A percentile compares a stretch with the other conserved stretches of the same genome.
Evolutionary conservation across 2,113 vertebrate genomes (phyloP).

Genomic region (Calidris pygmaea): DNA sequence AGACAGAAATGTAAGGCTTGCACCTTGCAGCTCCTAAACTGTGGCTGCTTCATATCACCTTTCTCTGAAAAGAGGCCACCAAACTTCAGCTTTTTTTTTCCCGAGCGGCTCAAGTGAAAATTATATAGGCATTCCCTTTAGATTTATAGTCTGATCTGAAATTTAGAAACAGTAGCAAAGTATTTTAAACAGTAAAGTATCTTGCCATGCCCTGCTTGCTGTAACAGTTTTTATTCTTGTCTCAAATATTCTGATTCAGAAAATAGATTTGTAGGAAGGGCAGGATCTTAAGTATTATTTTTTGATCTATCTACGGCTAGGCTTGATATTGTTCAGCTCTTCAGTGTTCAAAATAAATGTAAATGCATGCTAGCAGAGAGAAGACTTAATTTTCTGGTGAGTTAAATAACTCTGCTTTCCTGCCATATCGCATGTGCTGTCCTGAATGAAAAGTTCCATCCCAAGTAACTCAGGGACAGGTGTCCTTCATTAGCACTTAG

Average conservation of each 20-base stretch:
- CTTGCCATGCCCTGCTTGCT: neutral
- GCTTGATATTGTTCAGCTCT: neutral
- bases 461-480: neutral
- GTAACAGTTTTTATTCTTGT: neutral
- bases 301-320: neutral
- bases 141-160: neutral
- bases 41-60: rapidly evolving
- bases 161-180: neutral
- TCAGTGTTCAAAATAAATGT: neutral
- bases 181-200: neutral
- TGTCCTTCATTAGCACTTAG: neutral
- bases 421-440: neutral
- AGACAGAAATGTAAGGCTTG: rapidly evolving
- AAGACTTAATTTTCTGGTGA: neutral
- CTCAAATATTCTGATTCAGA: neutral
- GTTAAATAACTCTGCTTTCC: neutral
- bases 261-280: neutral
- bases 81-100: neutral
- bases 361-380: neutral
- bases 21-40: rapidly evolving
- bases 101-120: neutral
- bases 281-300: neutral
- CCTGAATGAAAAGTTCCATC: neutral
- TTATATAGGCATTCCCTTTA: neutral
- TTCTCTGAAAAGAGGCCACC: neutral